phyloP scores from a whole-genome alignment of 2,797 vertebrate species.

The Valencia hispanica region DNA sequence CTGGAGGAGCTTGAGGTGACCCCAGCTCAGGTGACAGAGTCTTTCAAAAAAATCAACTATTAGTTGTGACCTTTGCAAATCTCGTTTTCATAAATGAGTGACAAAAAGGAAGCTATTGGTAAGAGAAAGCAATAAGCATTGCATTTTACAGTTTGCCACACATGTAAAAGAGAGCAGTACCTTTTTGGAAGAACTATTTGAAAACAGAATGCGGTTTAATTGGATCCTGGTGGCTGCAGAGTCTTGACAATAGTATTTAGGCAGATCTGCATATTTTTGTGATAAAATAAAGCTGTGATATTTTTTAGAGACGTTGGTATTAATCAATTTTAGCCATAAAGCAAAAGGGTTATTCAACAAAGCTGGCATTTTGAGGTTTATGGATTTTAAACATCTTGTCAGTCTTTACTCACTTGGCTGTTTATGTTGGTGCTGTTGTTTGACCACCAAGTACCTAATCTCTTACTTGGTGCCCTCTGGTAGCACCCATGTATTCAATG shows the following conservation, averaged over 20 bases:
- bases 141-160: neutral
- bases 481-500: conserved; percentile 25
- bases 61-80: neutral
- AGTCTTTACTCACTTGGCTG: neutral
- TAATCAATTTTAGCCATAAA: neutral
- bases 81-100: neutral
- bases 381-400: neutral
- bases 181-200: neutral
- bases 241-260: neutral
- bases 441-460: neutral
- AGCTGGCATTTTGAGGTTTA: neutral
- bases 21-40: neutral
- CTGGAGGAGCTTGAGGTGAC: neutral
- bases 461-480: conserved; percentile 4
- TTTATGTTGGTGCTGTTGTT: neutral
- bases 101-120: neutral
- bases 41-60: neutral
- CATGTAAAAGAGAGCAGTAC: neutral
- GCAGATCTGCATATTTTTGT: neutral
- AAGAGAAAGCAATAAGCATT: neutral
- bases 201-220: neutral
- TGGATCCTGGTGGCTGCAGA: neutral
- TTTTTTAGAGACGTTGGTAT: neutral
- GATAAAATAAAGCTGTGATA: neutral
- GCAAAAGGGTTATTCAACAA: neutral